Evolutionary conservation across 2,888 invertebrate species (phyloP).

Genomic region (Drosophila parthenogenetica): DNA sequence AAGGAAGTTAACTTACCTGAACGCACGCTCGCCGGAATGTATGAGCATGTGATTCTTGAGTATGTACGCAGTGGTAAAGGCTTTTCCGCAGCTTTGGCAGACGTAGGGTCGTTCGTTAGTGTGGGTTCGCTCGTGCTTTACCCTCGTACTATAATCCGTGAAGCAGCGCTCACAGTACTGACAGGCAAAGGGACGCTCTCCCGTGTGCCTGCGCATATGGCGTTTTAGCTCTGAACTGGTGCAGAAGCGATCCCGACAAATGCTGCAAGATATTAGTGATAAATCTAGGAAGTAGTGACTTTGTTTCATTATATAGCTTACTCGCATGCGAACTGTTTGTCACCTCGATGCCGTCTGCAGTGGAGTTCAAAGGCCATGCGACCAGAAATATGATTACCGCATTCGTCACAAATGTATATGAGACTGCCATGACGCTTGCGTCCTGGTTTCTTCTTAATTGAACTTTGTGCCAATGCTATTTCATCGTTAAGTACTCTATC

Average conservation of each 20-base stretch:
- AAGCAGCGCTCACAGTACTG: slow-evolving; percentile 68
- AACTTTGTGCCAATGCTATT: slow-evolving; percentile 28
- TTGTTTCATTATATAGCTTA: slow-evolving; percentile 29
- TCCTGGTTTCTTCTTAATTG: slow-evolving; percentile 28
- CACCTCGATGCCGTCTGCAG: slow-evolving; percentile 72
- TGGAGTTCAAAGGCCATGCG: slow-evolving; percentile 71
- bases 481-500: slow-evolving; percentile 49
- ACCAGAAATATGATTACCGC: slow-evolving; percentile 68
- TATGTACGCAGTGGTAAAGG: slow-evolving; percentile 71
- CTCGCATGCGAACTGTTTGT: slow-evolving; percentile 70
- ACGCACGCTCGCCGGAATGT: slow-evolving; percentile 72
- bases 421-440: slow-evolving; percentile 42
- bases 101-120: slow-evolving; percentile 78
- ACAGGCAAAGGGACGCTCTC: slow-evolving; percentile 72
- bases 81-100: slow-evolving; percentile 73
- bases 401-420: slow-evolving; percentile 65
- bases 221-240: slow-evolving; percentile 73
- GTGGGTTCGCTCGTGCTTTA: slow-evolving; percentile 73
- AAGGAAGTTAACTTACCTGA: slow-evolving; percentile 37
- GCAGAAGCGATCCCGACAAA: slow-evolving; percentile 67
- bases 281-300: neutral
- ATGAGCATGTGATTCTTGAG: slow-evolving; percentile 72
- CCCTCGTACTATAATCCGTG: slow-evolving; percentile 70
- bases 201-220: slow-evolving; percentile 68
- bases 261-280: slow-evolving; percentile 26